Evolutionary conservation across 1,140 invertebrate species (phyloP).

Genomic region (Plutomurus gul): DNA sequence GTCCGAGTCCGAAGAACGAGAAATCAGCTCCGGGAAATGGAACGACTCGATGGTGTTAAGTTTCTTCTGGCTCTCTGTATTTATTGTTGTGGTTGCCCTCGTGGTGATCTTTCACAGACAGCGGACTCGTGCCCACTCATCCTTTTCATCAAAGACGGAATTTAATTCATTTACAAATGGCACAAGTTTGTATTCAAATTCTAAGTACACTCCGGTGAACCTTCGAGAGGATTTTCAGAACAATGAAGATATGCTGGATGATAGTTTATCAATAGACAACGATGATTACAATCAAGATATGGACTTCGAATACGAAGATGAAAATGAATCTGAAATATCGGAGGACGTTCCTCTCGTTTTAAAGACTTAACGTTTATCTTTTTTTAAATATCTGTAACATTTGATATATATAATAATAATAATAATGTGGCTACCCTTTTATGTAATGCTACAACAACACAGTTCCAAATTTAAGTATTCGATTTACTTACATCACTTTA

Average conservation of each 20-base stretch:
- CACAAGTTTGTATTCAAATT: neutral
- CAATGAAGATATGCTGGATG: neutral
- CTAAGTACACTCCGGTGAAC: conserved; percentile 41
- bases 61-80: conserved; percentile 49
- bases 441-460: neutral
- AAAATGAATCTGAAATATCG: conserved; percentile 31
- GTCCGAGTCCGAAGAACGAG: conserved; percentile 44
- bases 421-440: too few relatives aligned
- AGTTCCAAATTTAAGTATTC: conserved; percentile 29
- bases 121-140: neutral
- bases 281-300: conserved; percentile 10
- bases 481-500: neutral
- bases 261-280: neutral
- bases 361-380: conserved; percentile 46
- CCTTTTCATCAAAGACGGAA: neutral
- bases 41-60: conserved; percentile 41
- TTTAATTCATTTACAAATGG: neutral
- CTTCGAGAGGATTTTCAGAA: conserved; percentile 33
- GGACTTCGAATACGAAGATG: neutral
- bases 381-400: neutral
- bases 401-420: neutral
- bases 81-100: conserved; percentile 36
- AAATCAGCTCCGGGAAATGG: conserved; percentile 35
- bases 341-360: conserved; percentile 51
- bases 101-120: conserved; percentile 36